Evolutionary conservation across 2,113 vertebrate genomes (phyloP).

Genomic region (Collichthys lucidus): DNA sequence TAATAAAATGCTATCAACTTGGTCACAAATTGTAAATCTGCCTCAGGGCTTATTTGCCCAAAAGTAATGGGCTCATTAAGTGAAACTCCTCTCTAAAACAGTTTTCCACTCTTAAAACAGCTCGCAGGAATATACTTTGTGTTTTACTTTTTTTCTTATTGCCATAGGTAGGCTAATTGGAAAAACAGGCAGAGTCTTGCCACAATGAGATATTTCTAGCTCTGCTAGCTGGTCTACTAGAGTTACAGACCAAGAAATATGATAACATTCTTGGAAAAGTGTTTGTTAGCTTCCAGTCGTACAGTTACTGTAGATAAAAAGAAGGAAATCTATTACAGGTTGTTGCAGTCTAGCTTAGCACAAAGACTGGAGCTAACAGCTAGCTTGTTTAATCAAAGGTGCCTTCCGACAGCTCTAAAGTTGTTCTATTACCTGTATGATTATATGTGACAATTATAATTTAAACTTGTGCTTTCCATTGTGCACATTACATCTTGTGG

Average conservation of each 20-base stretch:
- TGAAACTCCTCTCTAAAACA: neutral
- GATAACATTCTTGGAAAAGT: neutral
- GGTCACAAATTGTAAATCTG: neutral
- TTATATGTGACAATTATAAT: too few relatives aligned
- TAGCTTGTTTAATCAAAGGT: neutral
- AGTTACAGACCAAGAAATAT: neutral
- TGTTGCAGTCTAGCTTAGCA: neutral
- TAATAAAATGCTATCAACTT: conserved; percentile 4
- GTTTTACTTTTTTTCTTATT: neutral
- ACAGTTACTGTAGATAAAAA: neutral
- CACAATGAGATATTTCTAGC: neutral
- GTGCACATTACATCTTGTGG: neutral
- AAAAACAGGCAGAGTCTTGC: neutral
- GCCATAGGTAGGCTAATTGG: neutral
- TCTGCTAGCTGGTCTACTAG: neutral
- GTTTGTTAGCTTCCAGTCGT: neutral
- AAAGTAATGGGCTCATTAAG: conserved; percentile 31
- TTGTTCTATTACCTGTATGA: neutral
- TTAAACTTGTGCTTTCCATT: neutral
- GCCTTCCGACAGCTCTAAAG: neutral
- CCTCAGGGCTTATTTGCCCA: neutral
- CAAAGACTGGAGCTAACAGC: neutral
- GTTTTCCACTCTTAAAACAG: neutral
- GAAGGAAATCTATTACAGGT: neutral
- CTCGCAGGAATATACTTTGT: neutral